Base-by-base conservation (phyloP, 2,888 invertebrate genomes). In the Caenorhabditis imperialis region DNA sequence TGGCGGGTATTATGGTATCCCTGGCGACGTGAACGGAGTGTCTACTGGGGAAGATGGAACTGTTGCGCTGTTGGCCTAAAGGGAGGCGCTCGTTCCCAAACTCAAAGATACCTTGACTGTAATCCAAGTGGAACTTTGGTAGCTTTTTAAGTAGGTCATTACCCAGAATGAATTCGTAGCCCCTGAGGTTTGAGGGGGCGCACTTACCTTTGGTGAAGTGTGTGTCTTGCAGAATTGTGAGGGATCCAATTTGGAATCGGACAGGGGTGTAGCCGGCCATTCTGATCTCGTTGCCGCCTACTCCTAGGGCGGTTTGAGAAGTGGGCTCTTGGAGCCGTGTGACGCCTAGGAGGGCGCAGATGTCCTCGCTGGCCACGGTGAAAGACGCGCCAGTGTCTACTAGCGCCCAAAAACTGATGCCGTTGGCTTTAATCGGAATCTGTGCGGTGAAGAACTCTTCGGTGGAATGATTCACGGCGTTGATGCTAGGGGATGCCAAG, bases 301-400 rank as follows among this genome's bases (percentile, higher is more conserved):
- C 8, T 3, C 70, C 48, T 0, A 54, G 3, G 2, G 47, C 53
- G 12, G 16, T 22, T 3, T 20, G 12, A 2, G 37, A n/a, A 1
- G 30, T 20, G 2, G 37, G 27, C 3, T 10, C 7, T 3, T 55
- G n/a, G 20, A 65, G 35, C n/a, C 8, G 20, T 3, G 44, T 16
- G 10, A 55, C 22, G 1, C 65, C 54, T 12, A 57, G 16, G 0
- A 57, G 25, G 0, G 57, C 10, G 14, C 57, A 45, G 2, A 58
- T 25, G 8, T 40, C 18, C 16, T 40, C 1, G 33, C 40, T 25
- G 16, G 58, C 27, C 2, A 58, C 40, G 1, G 50, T 50, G 23
- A 67, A 38, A 3, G 42, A 20, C 2, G 67, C 67, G 3, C 67
- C 67, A 1, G 67, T 67, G 30, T 67, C 67, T 0, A 67, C 33